Evolutionary conservation across 2,113 vertebrate species (phyloP), one percentile per base, ranked within the genome.

Genomic region (Nanger granti): DNA sequence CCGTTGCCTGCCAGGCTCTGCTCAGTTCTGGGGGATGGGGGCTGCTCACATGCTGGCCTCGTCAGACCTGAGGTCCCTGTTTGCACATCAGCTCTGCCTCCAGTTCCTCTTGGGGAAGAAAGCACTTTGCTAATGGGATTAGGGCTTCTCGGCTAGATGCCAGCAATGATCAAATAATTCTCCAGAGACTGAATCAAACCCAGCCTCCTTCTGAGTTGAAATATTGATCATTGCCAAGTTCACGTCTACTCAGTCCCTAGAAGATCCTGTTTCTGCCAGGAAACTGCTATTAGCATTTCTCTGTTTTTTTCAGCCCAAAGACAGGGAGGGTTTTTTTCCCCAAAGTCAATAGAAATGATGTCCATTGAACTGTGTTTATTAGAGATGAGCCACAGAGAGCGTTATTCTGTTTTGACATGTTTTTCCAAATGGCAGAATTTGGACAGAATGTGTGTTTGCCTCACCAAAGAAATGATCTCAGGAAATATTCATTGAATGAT

Each of bases 91-190:
- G 91, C 79, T 86, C 9, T 31, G 87, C 31, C 69, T 89, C 64
- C 85, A 66, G 29, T 49, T 91, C 82, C 79, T 97, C 60, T 76
- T 52, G 69, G 69, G 82, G 49, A 34, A 83, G 83, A 97, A 62
- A 95, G 89, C 66, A 94, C 95, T 96, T 97, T 93, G 59, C 89
- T 96, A 97, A 98, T 96, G 93, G 92, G 83, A 96, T 97, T 97
- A 89, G 15, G 57, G 83, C 91, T 94, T 97, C 92, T 96, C 6
- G 11, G 60, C 89, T 86, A 91, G 86, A 95, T 85, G 95, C 93
- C 91, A 95, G 22, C 54, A 86, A 80, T 89, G 76, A 95, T 91
- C 85, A 97, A 87, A 69, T 87, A 94, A 95, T 82, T 95, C 64
- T 76, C 66, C 15, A 20, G 31, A 28, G 59, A 91, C 59, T 95